Conservation (phyloP, 1,140 invertebrate genomes). For the Bombus sylvicola region DNA sequence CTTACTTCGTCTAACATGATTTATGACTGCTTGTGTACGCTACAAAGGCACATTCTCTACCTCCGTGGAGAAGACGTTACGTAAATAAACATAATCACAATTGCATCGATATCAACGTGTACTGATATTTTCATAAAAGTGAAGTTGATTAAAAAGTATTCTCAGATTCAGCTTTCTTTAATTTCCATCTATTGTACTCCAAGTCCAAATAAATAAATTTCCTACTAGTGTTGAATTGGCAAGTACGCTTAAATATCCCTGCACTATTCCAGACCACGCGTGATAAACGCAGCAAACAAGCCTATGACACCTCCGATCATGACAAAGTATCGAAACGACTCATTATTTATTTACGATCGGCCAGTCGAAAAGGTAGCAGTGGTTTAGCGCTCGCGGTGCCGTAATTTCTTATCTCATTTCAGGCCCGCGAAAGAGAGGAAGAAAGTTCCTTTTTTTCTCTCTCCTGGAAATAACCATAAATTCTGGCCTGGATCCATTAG, state of each 20-base stretch:
- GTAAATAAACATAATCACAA: conserved; percentile 23
- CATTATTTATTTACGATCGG: conserved; percentile 10
- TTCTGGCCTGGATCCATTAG: conserved; percentile 36
- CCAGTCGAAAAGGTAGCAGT: not conserved
- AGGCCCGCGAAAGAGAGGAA: not conserved
- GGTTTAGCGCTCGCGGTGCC: not conserved
- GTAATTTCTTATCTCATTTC: conserved; percentile 25
- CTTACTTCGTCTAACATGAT: not conserved
- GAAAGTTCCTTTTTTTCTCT: not conserved
- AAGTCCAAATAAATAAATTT: not conserved
- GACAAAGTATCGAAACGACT: not conserved
- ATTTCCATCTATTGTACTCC: too few species aligned
- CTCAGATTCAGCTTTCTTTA: not conserved
- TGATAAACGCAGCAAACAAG: not conserved
- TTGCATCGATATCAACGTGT: not conserved
- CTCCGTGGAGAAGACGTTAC: conserved; percentile 3
- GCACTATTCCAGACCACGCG: too few species aligned
- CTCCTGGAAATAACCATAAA: conserved; percentile 27
- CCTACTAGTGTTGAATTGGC: not conserved
- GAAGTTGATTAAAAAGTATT: not conserved
- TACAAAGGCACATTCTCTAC: not conserved
- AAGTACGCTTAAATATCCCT: not conserved
- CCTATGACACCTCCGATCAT: not conserved
- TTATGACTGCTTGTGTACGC: not conserved
- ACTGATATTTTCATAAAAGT: not conserved